Percentiles rank a stretch among this genome's conserved stretches.
These are phyloP conservation scores for Psittacula echo DNA, from an alignment of 2,797 vertebrate genomes.

Conservation along the genomic window DNA sequence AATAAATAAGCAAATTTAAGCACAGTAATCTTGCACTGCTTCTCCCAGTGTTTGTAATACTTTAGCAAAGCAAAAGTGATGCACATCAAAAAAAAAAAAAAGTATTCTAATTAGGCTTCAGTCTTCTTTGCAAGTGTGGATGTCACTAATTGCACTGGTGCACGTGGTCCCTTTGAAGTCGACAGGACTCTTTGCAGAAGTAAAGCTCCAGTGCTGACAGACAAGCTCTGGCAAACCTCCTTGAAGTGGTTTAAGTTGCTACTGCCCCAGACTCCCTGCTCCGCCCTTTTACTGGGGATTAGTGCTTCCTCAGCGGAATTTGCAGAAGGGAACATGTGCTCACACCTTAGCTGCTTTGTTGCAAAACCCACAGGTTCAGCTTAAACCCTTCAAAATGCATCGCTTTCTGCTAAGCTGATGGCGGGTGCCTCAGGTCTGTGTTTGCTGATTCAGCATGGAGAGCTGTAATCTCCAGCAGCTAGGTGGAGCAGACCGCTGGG, in stretches of 20 bases:
- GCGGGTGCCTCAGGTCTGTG: fast-evolving
- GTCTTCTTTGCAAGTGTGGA: background rate
- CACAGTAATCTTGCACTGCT: background rate
- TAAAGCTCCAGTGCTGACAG: background rate
- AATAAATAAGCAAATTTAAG: background rate
- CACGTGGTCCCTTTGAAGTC: background rate
- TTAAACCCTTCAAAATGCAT: background rate
- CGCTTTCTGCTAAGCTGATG: background rate
- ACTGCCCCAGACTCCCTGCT: background rate
- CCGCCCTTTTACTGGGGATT: background rate
- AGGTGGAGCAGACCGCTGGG: background rate
- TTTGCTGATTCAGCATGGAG: background rate
- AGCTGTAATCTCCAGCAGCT: background rate
- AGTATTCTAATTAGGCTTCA: background rate
- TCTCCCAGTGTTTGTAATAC: background rate
- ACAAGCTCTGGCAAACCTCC: constrained; percentile 1
- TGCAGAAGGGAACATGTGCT: background rate
- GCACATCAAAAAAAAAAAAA: background rate
- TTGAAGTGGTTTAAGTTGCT: background rate
- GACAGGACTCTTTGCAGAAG: background rate
- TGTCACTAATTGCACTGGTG: background rate
- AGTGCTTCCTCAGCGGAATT: constrained; percentile 5
- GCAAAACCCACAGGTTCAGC: background rate
- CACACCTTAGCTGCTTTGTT: background rate
- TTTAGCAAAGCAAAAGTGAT: background rate